Percentiles rank a stretch among this genome's conserved stretches.
These are phyloP conservation scores for Vespertilio murinus DNA, from an alignment of 2,797 vertebrate species.

Conservation along the genomic window DNA sequence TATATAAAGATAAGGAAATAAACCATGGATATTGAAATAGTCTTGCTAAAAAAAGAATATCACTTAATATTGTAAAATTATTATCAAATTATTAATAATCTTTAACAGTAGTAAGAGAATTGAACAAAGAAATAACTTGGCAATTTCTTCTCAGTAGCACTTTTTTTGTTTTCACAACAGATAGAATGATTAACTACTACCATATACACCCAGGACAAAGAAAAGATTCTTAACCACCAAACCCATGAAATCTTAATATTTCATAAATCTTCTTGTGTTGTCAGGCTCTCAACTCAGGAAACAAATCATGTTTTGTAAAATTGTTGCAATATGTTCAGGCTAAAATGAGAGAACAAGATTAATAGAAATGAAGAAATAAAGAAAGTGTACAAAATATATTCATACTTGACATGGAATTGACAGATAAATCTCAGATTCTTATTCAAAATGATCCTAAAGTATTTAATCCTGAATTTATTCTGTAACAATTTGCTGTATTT, in stretches of 20 bases:
- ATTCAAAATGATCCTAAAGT: background rate
- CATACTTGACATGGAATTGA: background rate
- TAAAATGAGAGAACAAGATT: background rate
- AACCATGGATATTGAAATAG: background rate
- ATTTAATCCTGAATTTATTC: conserved; percentile 30
- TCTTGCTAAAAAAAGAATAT: background rate
- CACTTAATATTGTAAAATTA: background rate
- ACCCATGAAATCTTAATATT: background rate
- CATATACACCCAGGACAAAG: background rate
- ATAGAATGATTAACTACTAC: background rate
- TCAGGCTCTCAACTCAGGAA: background rate
- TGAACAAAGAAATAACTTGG: background rate
- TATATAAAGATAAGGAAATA: background rate
- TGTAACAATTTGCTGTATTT: background rate
- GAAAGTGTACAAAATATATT: background rate
- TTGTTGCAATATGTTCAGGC: background rate
- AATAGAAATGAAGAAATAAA: background rate
- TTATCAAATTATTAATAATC: background rate
- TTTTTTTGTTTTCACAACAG: background rate
- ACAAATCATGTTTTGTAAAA: conserved; percentile 37
- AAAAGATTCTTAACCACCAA: background rate
- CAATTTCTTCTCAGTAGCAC: background rate
- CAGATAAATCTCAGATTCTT: background rate
- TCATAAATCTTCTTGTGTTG: background rate
- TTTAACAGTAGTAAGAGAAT: background rate